These are phyloP conservation scores for Yoshiicerus persimilis DNA, from an alignment of 1,140 invertebrate genomes.

Conservation along the genomic window DNA sequence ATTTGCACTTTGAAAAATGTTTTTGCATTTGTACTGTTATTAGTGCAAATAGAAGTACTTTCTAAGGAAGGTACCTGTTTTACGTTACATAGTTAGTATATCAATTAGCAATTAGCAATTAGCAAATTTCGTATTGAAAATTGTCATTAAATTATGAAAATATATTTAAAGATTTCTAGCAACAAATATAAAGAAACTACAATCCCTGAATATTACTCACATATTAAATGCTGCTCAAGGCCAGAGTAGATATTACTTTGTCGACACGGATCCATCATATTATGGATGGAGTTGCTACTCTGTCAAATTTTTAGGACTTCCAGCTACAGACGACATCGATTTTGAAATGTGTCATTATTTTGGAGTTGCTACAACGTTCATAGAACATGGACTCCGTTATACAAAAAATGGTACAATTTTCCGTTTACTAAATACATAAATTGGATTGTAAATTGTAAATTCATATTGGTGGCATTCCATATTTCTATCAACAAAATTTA, in stretches of 20 bases:
- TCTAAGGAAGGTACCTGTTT: too few species aligned
- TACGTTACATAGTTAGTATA: too few species aligned
- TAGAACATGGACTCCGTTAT: background rate
- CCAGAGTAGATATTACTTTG: background rate
- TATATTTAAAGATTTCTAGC: background rate
- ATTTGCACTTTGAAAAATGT: too few species aligned
- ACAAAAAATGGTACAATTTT: background rate
- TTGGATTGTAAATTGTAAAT: too few species aligned
- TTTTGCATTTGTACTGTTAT: too few species aligned
- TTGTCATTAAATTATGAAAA: background rate
- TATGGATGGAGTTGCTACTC: background rate
- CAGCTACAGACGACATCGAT: background rate
- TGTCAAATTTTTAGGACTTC: background rate
- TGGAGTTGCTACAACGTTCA: background rate
- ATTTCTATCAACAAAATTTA: too few species aligned
- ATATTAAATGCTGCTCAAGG: background rate
- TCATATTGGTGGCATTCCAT: too few species aligned
- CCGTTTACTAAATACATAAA: too few species aligned
- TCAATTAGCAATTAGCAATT: too few species aligned
- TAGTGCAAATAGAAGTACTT: too few species aligned
- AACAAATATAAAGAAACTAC: background rate
- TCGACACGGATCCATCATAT: background rate
- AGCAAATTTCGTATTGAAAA: too few species aligned
- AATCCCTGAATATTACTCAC: background rate
- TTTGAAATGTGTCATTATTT: background rate